Evolutionary conservation across 2,113 vertebrate genomes (phyloP).

Genomic region (Solenodon paradoxus): DNA sequence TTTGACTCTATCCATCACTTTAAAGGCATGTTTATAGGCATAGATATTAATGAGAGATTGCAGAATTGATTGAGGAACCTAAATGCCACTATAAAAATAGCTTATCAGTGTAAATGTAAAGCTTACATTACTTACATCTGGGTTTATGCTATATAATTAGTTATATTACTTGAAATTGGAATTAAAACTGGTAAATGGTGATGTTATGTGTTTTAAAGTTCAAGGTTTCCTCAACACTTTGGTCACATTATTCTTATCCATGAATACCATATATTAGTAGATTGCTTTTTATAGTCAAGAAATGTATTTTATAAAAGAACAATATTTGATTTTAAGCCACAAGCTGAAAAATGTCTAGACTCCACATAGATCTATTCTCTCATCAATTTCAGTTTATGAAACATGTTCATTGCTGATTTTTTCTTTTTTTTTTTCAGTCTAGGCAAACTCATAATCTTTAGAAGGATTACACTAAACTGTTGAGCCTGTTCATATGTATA

Average conservation of each 20-base stretch:
- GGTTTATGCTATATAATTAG: constrained; percentile 30
- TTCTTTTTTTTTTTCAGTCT: constrained; percentile 54
- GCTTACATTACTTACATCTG: not conserved
- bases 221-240: not conserved
- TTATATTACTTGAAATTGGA: not conserved
- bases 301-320: constrained; percentile 16
- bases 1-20: constrained; percentile 38
- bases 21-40: constrained; percentile 40
- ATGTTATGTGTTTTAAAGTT: not conserved
- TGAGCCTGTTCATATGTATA: constrained; percentile 50
- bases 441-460: constrained; percentile 43
- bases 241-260: not conserved
- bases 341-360: constrained; percentile 38
- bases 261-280: not conserved
- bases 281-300: not conserved
- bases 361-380: constrained; percentile 23
- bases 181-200: not conserved
- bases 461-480: constrained; percentile 66
- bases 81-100: constrained; percentile 43
- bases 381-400: constrained; percentile 61
- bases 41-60: constrained; percentile 45
- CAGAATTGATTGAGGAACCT: constrained; percentile 32
- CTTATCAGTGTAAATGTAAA: constrained; percentile 21
- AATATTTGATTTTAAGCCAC: constrained; percentile 51
- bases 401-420: constrained; percentile 42